phyloP scores from a whole-genome alignment of 2,888 invertebrate genomes.

The Isotomurus palustris region DNA sequence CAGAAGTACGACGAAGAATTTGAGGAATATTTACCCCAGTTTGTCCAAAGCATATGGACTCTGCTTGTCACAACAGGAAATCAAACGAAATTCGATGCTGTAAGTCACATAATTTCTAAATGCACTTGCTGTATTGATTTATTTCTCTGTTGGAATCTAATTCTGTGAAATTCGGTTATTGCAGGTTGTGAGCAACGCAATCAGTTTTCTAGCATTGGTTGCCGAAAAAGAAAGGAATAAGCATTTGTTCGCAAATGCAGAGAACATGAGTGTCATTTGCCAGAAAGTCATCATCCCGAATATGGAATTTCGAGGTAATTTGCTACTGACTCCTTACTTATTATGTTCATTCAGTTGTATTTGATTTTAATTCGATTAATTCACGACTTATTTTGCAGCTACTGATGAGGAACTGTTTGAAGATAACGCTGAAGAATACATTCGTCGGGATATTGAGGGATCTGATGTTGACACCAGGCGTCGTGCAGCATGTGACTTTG shows the following conservation, averaged over 20 bases:
- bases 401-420: slow-evolving; percentile 96
- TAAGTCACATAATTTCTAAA: slow-evolving; percentile 52
- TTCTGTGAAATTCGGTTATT: slow-evolving; percentile 45
- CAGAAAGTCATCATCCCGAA: slow-evolving; percentile 99
- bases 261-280: slow-evolving; percentile 83
- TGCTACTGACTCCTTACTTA: neutral
- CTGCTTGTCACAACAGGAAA: slow-evolving; percentile 78
- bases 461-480: slow-evolving; percentile 95
- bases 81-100: slow-evolving; percentile 84
- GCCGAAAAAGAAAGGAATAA: slow-evolving; percentile 87
- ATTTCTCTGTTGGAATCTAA: neutral
- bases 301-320: slow-evolving; percentile 84
- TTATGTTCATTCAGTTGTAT: neutral
- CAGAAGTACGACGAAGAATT: slow-evolving; percentile 99
- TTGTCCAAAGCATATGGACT: slow-evolving; percentile 93
- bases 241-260: slow-evolving; percentile 79
- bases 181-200: slow-evolving; percentile 90
- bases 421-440: slow-evolving; percentile 97
- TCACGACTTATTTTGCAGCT: slow-evolving; percentile 53
- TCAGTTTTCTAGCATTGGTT: slow-evolving; percentile 90
- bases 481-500: slow-evolving; percentile 93
- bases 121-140: slow-evolving; percentile 8
- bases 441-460: slow-evolving; percentile 93
- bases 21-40: slow-evolving; percentile 75
- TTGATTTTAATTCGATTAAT: neutral